Evolutionary conservation across 2,113 vertebrate species (phyloP), one percentile per base, ranked within the genome.

Genomic region (Mormyrus lacerda): DNA sequence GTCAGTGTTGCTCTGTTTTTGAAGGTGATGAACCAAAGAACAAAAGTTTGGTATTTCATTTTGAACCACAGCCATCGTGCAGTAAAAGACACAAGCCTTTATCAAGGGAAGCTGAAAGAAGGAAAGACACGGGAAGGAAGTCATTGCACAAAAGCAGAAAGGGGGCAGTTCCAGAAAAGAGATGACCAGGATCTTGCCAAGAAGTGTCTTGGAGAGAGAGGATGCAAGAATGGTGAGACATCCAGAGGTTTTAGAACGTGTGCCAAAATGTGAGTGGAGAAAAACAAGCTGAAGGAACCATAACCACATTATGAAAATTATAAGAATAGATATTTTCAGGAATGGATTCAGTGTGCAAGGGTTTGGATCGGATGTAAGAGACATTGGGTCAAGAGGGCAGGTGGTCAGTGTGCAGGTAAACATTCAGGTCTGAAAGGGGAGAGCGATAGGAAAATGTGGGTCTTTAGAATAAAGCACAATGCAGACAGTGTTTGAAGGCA

Each of bases 201-300:
- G 73, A 35, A 42, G 73, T 7, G 35, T 79, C 13, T 42, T 79
- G 73, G 73, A 42, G 31, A 79, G 73, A 79, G 15, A 79, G 73
- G 73, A 79, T 79, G 35, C 73, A 79, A 79, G 73, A 79, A 35
- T 79, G 10, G 35, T 79, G 73, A 79, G 73, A 7, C 35, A 42
- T 79, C 6, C 73, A 42, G 73, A 79, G 73, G 73, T 79, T 79
- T 79, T 79, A 39, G 35, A 2, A 17, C 31, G 42, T 42, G 73
- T 79, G 73, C 73, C 73, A 79, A 79, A 79, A 79, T 79, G 73
- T 79, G 73, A 79, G 35, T 42, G 73, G 73, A 79, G 35, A 79
- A 79, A 79, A 39, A 79, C 73, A 79, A 79, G 35, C 73, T 42
- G 35, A 17, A 42, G 35, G 73, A 79, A 42, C 73, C 35, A 79